A percentile compares a stretch with the other conserved stretches of the same genome.
These are phyloP conservation scores for Drosophila hawaiiensis DNA, from an alignment of 2,888 invertebrate species.

Conservation along the genomic window DNA sequence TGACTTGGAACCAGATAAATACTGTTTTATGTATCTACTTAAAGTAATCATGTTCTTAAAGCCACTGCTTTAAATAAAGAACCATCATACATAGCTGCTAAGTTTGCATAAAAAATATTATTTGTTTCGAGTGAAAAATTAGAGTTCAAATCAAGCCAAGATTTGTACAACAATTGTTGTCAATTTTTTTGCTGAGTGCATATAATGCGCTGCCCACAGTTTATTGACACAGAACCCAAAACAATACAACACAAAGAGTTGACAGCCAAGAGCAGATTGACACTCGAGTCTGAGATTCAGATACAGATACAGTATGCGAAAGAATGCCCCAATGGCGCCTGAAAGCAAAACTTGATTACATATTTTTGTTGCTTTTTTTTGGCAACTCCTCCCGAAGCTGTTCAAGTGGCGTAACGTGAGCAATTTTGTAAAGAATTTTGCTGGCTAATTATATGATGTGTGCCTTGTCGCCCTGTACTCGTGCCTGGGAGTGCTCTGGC, in stretches of 20 bases:
- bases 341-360: constrained; percentile 5
- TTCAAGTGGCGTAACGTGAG: constrained; percentile 51
- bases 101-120: neutral
- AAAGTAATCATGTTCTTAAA: neutral
- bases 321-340: constrained; percentile 35
- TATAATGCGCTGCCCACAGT: constrained; percentile 2
- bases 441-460: constrained; percentile 46
- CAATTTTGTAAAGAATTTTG: constrained; percentile 35
- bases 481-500: constrained; percentile 40
- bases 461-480: constrained; percentile 1
- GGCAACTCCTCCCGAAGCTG: constrained; percentile 26
- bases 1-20: neutral
- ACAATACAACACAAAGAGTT: constrained; percentile 15
- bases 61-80: neutral
- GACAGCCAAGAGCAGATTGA: constrained; percentile 18
- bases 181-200: constrained; percentile 1
- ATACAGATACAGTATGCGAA: constrained; percentile 25
- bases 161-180: neutral
- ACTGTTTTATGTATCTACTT: neutral
- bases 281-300: constrained; percentile 12
- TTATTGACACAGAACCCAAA: constrained; percentile 16
- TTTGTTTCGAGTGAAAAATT: neutral
- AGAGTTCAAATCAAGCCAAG: neutral
- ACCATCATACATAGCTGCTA: neutral
- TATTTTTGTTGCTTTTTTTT: constrained; percentile 1